phyloP scores from a whole-genome alignment of 2,113 vertebrate species.

The Oreochromis tanganicae region DNA sequence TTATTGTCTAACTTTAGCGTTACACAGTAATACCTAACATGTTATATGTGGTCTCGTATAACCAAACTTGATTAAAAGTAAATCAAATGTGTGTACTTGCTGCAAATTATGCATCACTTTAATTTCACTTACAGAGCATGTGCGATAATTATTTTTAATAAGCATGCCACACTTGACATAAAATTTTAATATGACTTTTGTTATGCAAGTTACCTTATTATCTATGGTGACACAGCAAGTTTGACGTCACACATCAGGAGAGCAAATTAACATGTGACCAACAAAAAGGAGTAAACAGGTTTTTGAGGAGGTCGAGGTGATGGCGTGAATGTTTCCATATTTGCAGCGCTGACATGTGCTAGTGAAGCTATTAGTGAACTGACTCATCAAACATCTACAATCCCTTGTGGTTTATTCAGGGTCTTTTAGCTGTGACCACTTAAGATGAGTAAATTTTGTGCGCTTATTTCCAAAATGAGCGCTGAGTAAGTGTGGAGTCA shows the following conservation, averaged over 20 bases:
- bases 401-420: rapidly evolving
- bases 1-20: not conserved
- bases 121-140: not conserved
- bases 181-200: not conserved
- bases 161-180: not conserved
- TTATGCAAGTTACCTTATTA: rapidly evolving
- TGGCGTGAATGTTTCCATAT: not conserved
- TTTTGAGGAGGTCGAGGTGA: not conserved
- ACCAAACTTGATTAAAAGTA: not conserved
- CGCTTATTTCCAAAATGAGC: not conserved
- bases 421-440: not conserved
- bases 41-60: not conserved
- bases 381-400: not conserved
- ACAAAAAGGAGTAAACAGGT: not conserved
- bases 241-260: not conserved
- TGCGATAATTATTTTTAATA: not conserved
- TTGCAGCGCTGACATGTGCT: not conserved
- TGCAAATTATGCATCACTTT: not conserved
- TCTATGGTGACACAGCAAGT: not conserved
- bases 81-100: not conserved
- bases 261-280: not conserved
- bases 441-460: not conserved
- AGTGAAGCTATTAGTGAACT: not conserved
- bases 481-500: conserved; percentile 1
- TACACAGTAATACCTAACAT: not conserved